Percentiles rank a stretch among this genome's conserved stretches.
Conservation (phyloP, 2,113 vertebrate genomes). For the Spizaetus ornatus region DNA sequence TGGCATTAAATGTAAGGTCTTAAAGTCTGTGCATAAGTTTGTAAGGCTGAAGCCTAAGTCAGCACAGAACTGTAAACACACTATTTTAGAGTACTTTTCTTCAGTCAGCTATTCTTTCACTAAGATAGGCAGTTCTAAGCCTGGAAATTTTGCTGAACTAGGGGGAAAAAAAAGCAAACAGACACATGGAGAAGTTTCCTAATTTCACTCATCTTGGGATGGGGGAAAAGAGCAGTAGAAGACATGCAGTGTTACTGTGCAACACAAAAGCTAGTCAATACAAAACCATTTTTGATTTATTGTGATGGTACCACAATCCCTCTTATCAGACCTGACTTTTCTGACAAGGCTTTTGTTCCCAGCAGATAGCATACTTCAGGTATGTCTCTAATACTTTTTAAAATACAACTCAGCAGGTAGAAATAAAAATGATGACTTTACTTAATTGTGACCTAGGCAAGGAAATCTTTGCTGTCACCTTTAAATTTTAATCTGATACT, state of each 20-base stretch:
- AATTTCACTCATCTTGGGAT: neutral
- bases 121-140: slow-evolving; percentile 12
- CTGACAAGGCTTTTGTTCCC: slow-evolving; percentile 18
- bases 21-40: neutral
- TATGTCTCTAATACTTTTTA: slow-evolving; percentile 1
- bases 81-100: slow-evolving; percentile 6
- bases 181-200: neutral
- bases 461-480: slow-evolving; percentile 23
- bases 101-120: neutral
- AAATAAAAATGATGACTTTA: neutral
- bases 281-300: slow-evolving; percentile 21
- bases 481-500: neutral
- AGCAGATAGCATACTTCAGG: slow-evolving; percentile 1
- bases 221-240: neutral
- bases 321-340: slow-evolving; percentile 13
- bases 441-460: slow-evolving; percentile 4
- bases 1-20: slow-evolving; percentile 8
- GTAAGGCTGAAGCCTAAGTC: slow-evolving; percentile 3
- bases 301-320: slow-evolving; percentile 8
- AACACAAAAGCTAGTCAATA: slow-evolving; percentile 42
- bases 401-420: slow-evolving; percentile 24
- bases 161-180: neutral
- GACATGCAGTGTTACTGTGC: slow-evolving; percentile 29
- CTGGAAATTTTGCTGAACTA: neutral
- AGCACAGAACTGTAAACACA: slow-evolving; percentile 58